These are phyloP conservation scores for Gambelia wislizenii DNA, from an alignment of 2,797 vertebrate species.

Conservation along the genomic window DNA sequence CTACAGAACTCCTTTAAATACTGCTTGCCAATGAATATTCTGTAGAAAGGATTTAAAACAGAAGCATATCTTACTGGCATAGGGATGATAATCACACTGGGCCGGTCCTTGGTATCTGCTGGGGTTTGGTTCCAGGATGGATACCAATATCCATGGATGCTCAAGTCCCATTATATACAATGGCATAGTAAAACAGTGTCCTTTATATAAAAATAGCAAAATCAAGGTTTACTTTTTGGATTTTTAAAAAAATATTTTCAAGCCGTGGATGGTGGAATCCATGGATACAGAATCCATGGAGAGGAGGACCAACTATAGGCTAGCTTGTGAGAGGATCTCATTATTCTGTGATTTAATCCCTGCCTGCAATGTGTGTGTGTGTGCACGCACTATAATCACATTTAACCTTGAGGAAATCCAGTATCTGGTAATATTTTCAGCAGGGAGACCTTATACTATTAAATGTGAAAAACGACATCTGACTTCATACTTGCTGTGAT, in stretches of 20 bases:
- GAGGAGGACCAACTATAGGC: too few species aligned
- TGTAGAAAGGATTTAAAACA: constrained; percentile 48
- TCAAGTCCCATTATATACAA: too few species aligned
- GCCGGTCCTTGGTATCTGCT: too few species aligned
- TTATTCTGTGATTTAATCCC: constrained; percentile 67
- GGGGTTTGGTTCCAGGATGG: too few species aligned
- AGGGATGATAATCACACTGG: constrained; percentile 49
- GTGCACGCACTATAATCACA: constrained; percentile 48
- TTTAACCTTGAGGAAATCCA: constrained; percentile 71
- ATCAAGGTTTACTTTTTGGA: too few species aligned
- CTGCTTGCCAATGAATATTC: constrained; percentile 48
- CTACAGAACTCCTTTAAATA: constrained; percentile 53
- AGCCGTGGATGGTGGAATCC: too few species aligned
- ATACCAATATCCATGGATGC: too few species aligned
- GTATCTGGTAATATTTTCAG: constrained; percentile 61
- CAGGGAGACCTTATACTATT: constrained; percentile 55
- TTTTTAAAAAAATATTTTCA: too few species aligned
- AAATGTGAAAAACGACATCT: constrained; percentile 59
- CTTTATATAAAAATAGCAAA: too few species aligned
- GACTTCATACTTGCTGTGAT: constrained; percentile 64
- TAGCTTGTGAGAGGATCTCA: constrained; percentile 57
- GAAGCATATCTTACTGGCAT: constrained; percentile 53
- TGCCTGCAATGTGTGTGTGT: constrained; percentile 52
- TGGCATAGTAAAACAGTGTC: too few species aligned
- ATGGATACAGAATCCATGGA: too few species aligned